Conservation (phyloP, 2,113 vertebrate species). For the Euleptes europaea region DNA sequence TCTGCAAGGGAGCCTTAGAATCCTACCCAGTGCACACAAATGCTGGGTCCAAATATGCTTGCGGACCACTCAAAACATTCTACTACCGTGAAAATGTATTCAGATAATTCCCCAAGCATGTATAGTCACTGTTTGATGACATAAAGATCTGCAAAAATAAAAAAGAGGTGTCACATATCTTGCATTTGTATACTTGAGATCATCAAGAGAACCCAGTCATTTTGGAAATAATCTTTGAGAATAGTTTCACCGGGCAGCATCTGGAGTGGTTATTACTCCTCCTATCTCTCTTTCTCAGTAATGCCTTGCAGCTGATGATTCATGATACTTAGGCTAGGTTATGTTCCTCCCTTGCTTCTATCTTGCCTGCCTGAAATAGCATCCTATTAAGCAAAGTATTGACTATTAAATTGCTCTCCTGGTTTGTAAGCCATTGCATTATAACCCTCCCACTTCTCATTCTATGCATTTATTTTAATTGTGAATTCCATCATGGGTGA, state of each 20-base stretch:
- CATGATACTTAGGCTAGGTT: background rate
- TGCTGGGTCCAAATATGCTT: background rate
- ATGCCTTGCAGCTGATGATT: background rate
- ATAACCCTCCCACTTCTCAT: conserved; percentile 5
- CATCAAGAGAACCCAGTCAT: background rate
- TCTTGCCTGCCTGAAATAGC: background rate
- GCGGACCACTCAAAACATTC: too few species aligned
- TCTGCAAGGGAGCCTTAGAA: too few species aligned
- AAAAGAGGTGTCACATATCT: background rate
- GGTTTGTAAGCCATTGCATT: conserved; percentile 9
- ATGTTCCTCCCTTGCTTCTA: background rate
- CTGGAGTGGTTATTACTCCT: background rate
- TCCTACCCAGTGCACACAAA: too few species aligned
- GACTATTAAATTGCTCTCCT: conserved; percentile 15
- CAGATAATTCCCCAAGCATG: background rate
- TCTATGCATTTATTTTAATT: conserved; percentile 12
- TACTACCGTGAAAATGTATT: too few species aligned
- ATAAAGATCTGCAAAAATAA: background rate
- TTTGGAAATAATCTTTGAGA: background rate
- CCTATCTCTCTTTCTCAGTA: background rate
- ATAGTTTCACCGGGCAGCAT: background rate
- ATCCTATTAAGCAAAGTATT: conserved; percentile 21
- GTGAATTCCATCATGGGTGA: background rate
- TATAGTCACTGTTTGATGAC: background rate
- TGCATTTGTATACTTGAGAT: background rate